These are phyloP conservation scores for Lutra lutra DNA, from an alignment of 2,797 vertebrate genomes.

Conservation along the genomic window DNA sequence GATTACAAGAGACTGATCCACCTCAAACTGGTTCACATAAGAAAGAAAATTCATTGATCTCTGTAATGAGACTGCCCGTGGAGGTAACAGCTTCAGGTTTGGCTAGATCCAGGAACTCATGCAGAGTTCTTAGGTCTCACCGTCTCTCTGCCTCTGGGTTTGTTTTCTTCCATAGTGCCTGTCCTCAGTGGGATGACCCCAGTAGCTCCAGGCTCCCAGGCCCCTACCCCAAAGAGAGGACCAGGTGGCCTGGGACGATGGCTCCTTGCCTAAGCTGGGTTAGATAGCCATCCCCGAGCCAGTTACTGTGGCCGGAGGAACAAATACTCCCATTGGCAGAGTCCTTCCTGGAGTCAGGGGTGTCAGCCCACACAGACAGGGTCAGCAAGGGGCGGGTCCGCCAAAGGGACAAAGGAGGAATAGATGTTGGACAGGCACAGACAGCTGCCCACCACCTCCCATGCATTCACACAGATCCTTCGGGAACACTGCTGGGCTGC, in stretches of 20 bases:
- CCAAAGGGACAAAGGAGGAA: background rate
- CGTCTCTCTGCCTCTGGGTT: background rate
- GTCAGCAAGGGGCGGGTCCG: background rate
- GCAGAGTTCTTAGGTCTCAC: background rate
- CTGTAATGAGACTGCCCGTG: background rate
- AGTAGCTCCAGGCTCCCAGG: background rate
- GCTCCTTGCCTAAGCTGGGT: background rate
- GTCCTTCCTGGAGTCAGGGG: background rate
- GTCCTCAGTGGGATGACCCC: background rate
- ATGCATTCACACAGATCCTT: rapidly evolving
- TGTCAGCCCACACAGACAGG: background rate
- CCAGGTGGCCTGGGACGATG: background rate
- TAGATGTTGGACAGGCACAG: background rate
- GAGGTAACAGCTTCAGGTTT: background rate
- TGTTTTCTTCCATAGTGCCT: background rate
- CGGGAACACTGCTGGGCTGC: background rate
- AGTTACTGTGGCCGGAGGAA: background rate
- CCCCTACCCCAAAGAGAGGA: background rate
- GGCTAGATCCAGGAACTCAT: background rate
- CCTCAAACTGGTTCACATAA: rapidly evolving
- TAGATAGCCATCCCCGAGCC: background rate
- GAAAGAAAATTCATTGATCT: no score
- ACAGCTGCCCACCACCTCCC: background rate
- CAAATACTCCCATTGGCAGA: background rate
- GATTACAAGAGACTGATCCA: background rate